phyloP scores from a whole-genome alignment of 2,797 vertebrate species.

The Sparus aurata region DNA sequence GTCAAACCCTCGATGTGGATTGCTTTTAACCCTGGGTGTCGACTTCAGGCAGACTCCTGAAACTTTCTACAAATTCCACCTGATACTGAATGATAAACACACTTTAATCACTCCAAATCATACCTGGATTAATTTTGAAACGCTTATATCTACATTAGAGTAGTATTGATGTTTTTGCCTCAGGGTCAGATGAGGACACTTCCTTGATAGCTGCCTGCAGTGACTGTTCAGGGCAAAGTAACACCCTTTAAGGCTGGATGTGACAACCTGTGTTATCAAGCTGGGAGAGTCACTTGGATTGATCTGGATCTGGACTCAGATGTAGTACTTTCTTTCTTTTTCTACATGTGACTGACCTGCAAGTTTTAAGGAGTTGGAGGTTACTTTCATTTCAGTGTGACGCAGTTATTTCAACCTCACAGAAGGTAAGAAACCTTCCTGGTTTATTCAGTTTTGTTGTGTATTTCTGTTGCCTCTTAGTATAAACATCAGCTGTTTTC shows the following conservation, averaged over 20 bases:
- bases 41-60: not conserved
- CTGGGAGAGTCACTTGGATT: not conserved
- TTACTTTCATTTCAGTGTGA: not conserved
- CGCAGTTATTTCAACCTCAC: not conserved
- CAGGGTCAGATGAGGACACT: not conserved
- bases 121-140: not conserved
- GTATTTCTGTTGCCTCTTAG: not conserved
- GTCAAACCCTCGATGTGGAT: fast-evolving
- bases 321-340: too few species aligned
- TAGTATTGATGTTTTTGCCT: fast-evolving
- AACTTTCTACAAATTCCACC: not conserved
- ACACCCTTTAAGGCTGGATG: too few species aligned
- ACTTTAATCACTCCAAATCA: too few species aligned
- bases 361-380: not conserved
- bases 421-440: not conserved
- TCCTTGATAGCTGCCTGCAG: not conserved
- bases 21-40: not conserved
- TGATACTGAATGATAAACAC: too few species aligned
- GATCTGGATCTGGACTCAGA: too few species aligned
- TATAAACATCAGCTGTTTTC: too few species aligned
- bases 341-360: not conserved
- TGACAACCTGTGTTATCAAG: too few species aligned
- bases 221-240: too few species aligned
- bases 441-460: not conserved
- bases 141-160: too few species aligned